Base-by-base conservation (phyloP, 1,140 invertebrate genomes). In the Manduca sexta region DNA sequence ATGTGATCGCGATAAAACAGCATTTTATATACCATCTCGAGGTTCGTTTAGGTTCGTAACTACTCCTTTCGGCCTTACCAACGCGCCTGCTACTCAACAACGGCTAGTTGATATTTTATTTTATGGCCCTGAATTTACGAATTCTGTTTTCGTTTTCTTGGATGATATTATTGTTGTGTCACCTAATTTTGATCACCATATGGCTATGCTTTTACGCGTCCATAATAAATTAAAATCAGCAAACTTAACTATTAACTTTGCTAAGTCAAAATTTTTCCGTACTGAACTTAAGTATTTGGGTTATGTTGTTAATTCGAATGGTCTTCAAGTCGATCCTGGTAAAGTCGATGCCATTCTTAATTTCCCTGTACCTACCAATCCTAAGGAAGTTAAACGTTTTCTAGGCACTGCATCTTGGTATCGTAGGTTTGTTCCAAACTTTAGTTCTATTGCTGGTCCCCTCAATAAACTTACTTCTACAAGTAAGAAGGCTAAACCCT, bases 121-220 rank as follows among this genome's bases (percentile, higher is more conserved):
- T 11, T 49, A 45, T 13, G 46, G 46, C 2, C 46, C 59, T 2
- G 50, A 71, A 31, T 54, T 69, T 10, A 51, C 52, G n/a, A 21
- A 43, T 2, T 37, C 33, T 10, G 61, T 68, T 0, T 70, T 73
- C 30, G 51, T 57, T 2, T 73, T 86, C 46, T 31, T 89, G 0
- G 86, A 88, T 53, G 87, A 90, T 47, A 64, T 88, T 1, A 52
- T 88, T 2, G 49, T 88, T n/a, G 69, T 65, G 37, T 63, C 59
- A 1, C 40, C 61, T 14, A 66, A 53, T 15, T 72, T 73, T 35
- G 71, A 86, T 6, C 60, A 80, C 8, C 87, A 88, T 53, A 42
- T 88, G 0, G 11, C 45, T 21, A 21, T 53, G 17, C 49, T 76
- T 17, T 33, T 48, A 7, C 43, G 49, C 12, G 59, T 83, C 1